Conservation (phyloP, 2,797 vertebrate species). For the Ctenosaura bakeri region DNA sequence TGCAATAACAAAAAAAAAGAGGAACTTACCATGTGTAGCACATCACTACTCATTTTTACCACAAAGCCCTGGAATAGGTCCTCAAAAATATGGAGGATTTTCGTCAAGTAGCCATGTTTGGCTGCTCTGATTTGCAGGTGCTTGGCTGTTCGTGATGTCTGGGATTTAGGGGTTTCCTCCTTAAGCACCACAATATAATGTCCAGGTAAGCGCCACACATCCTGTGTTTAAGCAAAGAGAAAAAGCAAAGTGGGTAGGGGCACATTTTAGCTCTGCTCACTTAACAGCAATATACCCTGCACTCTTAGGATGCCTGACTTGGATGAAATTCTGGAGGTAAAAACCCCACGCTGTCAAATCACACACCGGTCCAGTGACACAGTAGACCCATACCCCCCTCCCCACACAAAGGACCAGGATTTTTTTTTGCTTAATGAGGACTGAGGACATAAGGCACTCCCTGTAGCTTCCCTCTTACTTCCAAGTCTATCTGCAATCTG, state of each 20-base stretch:
- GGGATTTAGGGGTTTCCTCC: slow-evolving; percentile 73
- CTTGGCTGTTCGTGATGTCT: slow-evolving; percentile 76
- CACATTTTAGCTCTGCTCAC: accelerated
- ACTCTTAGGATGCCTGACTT: no score
- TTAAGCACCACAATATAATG: slow-evolving; percentile 87
- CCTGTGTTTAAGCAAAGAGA: slow-evolving; percentile 73
- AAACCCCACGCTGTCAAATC: background rate
- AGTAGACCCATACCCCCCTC: background rate
- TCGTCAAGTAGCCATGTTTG: slow-evolving; percentile 78
- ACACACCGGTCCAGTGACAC: background rate
- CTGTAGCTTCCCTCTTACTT: background rate
- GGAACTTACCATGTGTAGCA: slow-evolving; percentile 83
- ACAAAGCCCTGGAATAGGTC: slow-evolving; percentile 83
- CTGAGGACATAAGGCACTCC: background rate
- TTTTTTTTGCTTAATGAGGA: background rate
- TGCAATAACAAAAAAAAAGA: background rate
- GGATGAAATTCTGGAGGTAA: background rate
- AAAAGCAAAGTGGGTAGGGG: background rate
- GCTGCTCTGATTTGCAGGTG: slow-evolving; percentile 81
- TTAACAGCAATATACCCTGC: background rate
- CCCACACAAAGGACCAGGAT: background rate
- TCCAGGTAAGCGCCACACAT: slow-evolving; percentile 85
- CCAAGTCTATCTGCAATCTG: background rate
- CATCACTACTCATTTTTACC: slow-evolving; percentile 81
- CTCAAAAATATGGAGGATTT: slow-evolving; percentile 84